Evolutionary conservation across 2,797 vertebrate species (phyloP), one percentile per base, ranked within the genome.

Genomic region (Sylvia borin): DNA sequence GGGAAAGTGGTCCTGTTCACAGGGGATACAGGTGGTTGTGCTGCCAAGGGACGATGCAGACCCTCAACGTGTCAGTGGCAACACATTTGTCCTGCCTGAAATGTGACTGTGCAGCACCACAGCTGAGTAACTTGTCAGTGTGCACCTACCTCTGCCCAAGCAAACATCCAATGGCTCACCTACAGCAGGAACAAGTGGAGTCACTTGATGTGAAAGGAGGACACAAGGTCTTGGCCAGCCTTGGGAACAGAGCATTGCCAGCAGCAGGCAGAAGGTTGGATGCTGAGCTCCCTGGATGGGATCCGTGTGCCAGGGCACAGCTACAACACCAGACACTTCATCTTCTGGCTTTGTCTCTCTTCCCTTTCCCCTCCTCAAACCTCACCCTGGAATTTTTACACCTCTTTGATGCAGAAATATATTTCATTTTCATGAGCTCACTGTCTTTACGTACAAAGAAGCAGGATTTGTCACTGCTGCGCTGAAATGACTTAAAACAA

Each of bases 241-340:
- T 3, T 13, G 64, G 36, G 47, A 58, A 18, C n/a, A 29, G 76
- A 72, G 64, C 0, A 0, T 2, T 40, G 13, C 11, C 0, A 0
- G 67, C 68, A 71, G 64, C 12, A 16, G 50, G 36, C 1, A 1
- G 55, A 54, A 62, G 21, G 70, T 11, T 0, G 5, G 79, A 36
- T 9, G 34, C 32, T 0, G 21, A 54, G 51, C 1, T 58, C 71
- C 81, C 66, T 9, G 24, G 4, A 7, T 1, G 2, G 58, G n/a
- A 26, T 25, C 71, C 9, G 5, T 1, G 3, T 9, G 47, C 1
- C 0, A 62, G 29, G 54, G 36, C 16, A 38, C 51, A 21, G 27
- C 3, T 26, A 31, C 60, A 61, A 1, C 16, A 62, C 9, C 0
- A 2, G 10, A 13, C 6, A 10, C 43, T 25, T 70, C 64, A 60